These are phyloP conservation scores for Ommatoiulus sabulosus DNA, from an alignment of 2,888 invertebrate genomes.

Conservation along the genomic window DNA sequence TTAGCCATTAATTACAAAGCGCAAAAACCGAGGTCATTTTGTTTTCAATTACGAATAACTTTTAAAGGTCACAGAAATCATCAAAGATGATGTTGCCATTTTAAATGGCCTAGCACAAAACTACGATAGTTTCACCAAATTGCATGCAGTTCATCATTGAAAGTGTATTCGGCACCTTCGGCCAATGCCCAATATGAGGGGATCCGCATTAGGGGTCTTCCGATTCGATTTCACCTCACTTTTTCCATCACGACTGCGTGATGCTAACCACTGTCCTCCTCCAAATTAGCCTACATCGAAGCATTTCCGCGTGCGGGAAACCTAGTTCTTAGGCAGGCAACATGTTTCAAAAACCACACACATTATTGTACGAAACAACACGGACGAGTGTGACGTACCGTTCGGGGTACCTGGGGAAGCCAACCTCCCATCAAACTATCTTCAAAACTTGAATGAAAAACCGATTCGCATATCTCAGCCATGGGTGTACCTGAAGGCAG, in stretches of 20 bases:
- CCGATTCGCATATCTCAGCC: background rate
- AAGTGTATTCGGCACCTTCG: too few relatives aligned
- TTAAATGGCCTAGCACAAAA: too few relatives aligned
- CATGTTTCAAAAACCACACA: background rate
- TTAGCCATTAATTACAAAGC: too few relatives aligned
- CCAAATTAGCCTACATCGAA: conserved; percentile 14
- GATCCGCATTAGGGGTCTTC: background rate
- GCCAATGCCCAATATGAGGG: background rate
- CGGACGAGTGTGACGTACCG: background rate
- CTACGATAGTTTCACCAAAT: too few relatives aligned
- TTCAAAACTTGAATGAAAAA: background rate
- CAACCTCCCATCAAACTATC: background rate
- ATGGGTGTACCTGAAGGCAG: background rate
- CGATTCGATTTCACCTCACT: conserved; percentile 24
- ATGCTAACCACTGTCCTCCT: conserved; percentile 34
- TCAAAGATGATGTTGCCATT: too few relatives aligned
- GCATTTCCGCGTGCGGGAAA: conserved; percentile 27
- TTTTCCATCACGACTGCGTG: conserved; percentile 34
- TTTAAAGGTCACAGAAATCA: too few relatives aligned
- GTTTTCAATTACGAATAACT: too few relatives aligned
- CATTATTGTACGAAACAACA: background rate
- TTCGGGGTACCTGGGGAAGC: background rate
- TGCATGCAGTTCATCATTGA: too few relatives aligned
- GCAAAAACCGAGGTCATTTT: too few relatives aligned
- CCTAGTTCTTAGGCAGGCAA: background rate